phyloP scores from a whole-genome alignment of 2,888 invertebrate genomes.

The Cryptocephalus primarius region DNA sequence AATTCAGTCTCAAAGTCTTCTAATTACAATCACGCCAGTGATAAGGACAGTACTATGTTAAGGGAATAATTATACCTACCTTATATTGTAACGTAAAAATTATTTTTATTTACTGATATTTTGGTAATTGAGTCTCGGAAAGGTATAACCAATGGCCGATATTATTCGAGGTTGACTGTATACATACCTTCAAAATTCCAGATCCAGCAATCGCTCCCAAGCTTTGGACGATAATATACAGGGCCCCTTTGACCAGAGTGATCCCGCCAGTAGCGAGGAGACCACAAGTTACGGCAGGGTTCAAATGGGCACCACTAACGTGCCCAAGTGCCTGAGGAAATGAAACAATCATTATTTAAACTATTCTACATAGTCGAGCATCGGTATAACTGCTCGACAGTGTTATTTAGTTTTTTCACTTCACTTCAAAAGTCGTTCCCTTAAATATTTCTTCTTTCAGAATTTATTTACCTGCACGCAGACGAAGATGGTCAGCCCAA shows the following conservation, averaged over 20 bases:
- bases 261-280: conserved; percentile 71
- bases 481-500: conserved; percentile 77
- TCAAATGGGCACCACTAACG: conserved; percentile 83
- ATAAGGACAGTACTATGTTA: no score
- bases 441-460: no score
- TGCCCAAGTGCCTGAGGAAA: conserved; percentile 66
- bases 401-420: not conserved
- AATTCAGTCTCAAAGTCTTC: no score
- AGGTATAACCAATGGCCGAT: no score
- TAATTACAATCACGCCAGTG: no score
- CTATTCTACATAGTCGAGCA: not conserved
- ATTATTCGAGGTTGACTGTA: not conserved
- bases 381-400: not conserved
- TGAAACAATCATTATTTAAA: not conserved
- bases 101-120: no score
- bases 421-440: not conserved
- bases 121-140: no score
- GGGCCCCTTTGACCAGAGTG: conserved; percentile 57
- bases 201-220: conserved; percentile 74
- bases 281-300: conserved; percentile 83
- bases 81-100: no score
- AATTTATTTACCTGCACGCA: conserved; percentile 49
- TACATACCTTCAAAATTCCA: conserved; percentile 53
- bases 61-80: no score
- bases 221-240: conserved; percentile 76